phyloP scores from a whole-genome alignment of 1,140 invertebrate species.

The Heliconius himera region DNA sequence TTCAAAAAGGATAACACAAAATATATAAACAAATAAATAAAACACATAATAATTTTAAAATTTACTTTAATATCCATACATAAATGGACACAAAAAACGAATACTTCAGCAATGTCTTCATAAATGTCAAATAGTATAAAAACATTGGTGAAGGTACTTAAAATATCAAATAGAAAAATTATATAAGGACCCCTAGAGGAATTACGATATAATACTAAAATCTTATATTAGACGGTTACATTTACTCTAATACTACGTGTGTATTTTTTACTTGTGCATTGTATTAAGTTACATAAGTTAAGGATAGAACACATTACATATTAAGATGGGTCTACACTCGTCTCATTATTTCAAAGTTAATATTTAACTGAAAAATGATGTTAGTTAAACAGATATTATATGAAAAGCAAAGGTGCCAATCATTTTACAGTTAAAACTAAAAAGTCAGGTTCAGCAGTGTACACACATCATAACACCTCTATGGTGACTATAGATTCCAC shows the following conservation, averaged over 20 bases:
- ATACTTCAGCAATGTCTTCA: slow-evolving; percentile 71
- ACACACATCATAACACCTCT: slow-evolving; percentile 9
- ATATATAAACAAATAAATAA: slow-evolving; percentile 38
- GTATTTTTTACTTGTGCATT: slow-evolving; percentile 54
- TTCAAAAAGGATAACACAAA: neutral
- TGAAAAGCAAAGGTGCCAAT: neutral
- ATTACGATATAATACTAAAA: slow-evolving; percentile 67
- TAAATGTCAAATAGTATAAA: slow-evolving; percentile 59
- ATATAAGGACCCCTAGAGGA: slow-evolving; percentile 72
- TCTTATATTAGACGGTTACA: slow-evolving; percentile 67
- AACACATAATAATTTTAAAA: slow-evolving; percentile 54
- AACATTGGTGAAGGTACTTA: slow-evolving; percentile 71
- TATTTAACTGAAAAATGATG: slow-evolving; percentile 4
- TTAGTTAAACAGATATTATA: neutral
- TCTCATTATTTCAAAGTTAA: neutral
- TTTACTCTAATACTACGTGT: slow-evolving; percentile 61
- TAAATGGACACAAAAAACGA: slow-evolving; percentile 72
- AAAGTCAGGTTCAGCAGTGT: neutral
- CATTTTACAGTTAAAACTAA: neutral
- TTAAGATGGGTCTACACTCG: slow-evolving; percentile 35
- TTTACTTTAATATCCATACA: slow-evolving; percentile 77
- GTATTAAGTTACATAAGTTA: slow-evolving; percentile 41
- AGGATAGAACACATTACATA: slow-evolving; percentile 32
- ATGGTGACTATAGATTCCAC: neutral
- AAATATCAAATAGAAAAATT: slow-evolving; percentile 76